phyloP scores from a whole-genome alignment of 2,113 vertebrate genomes.

The Chaenogobius annularis region DNA sequence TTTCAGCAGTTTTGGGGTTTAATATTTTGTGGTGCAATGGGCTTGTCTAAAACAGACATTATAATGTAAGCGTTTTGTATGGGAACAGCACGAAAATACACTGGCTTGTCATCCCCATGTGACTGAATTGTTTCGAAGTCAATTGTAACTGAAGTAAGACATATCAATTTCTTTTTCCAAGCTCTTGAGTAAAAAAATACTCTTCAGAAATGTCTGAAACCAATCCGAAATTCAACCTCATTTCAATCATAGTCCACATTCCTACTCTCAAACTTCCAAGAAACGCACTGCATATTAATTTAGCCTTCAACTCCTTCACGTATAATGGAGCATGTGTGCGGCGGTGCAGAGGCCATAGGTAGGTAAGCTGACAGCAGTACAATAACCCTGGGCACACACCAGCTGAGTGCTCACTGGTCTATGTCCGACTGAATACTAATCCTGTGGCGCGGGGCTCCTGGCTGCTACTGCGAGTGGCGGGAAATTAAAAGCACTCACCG shows the following conservation, averaged over 20 bases:
- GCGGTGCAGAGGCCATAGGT: conserved; percentile 23
- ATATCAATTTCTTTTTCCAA: background rate
- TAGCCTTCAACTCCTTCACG: background rate
- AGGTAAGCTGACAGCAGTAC: conserved; percentile 58
- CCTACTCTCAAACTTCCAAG: background rate
- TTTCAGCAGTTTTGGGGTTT: background rate
- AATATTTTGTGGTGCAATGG: background rate
- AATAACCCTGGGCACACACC: conserved; percentile 61
- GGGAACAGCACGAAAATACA: no score
- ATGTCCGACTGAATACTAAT: conserved; percentile 55
- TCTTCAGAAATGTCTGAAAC: background rate
- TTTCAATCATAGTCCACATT: background rate
- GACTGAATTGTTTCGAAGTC: background rate
- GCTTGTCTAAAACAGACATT: background rate
- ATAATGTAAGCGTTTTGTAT: no score
- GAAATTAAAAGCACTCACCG: conserved; percentile 42
- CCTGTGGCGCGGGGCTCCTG: conserved; percentile 33
- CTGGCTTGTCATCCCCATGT: no score
- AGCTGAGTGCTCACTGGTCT: conserved; percentile 42
- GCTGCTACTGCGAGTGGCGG: conserved; percentile 22
- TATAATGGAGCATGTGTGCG: background rate
- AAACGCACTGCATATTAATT: background rate
- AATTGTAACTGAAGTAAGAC: background rate
- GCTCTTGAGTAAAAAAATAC: background rate
- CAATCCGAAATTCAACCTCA: background rate